Base-by-base conservation (phyloP, 2,113 vertebrate genomes). In the Sander lucioperca region DNA sequence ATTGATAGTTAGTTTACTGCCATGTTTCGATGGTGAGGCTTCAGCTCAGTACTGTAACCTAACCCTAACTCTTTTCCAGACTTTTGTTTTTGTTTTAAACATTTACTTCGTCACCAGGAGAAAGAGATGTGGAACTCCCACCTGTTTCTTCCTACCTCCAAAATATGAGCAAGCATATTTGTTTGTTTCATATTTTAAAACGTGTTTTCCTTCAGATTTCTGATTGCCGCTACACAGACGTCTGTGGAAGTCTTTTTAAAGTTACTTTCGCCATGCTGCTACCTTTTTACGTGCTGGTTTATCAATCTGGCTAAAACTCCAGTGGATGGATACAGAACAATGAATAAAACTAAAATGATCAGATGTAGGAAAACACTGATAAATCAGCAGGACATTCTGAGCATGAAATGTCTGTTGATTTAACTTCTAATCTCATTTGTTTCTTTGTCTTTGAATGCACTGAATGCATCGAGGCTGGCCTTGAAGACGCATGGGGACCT, bases 101-200 rank as follows among this genome's bases (percentile, higher is more conserved):
- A 5, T 84, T 72, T 68, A 79, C 74, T 63, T 86, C 39, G 15
- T 86, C 88, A n/a, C 16, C 36, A 23, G 54, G 77, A 80, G 63
- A 74, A 80, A 39, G 70, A 72, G 53, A 67, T 50, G 65, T 36
- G 57, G 53, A 53, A 51, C 77, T 82, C 77, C 77, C 18, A 6
- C 81, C 59, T 53, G 36, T 87, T 83, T 85, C 57, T 67, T 67
- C 66, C 54, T 58, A 11, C 64, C 36, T 83, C 64, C 79, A 92
- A 94, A 95, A 94, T 95, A 93, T 92, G 89, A 91, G 19, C 91
- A 89, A 92, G 73, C 89, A 79, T 3, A 36, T 71, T 27, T 87
- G 85, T 79, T 92, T 93, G 90, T 82, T 86, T 92, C 91, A 91
- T 94, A 92, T 94, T 94, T 94, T 91, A 83, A 79, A 86, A 83